phyloP scores from a whole-genome alignment of 2,888 invertebrate genomes.

The Idaea dimidiata region DNA sequence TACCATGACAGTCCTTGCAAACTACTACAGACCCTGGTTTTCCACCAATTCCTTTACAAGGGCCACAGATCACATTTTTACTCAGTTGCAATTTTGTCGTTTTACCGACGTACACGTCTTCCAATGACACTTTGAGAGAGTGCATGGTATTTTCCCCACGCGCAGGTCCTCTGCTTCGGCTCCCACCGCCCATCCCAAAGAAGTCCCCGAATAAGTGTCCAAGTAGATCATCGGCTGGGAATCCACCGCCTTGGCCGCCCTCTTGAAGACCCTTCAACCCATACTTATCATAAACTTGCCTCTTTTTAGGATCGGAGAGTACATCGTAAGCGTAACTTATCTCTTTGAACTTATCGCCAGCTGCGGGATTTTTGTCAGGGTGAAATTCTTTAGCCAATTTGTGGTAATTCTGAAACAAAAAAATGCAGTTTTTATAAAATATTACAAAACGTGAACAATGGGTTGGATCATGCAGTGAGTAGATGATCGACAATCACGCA shows the following conservation, averaged over 20 bases:
- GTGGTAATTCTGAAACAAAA: conserved; percentile 88
- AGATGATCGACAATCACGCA: conserved; percentile 42
- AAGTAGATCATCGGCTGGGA: conserved; percentile 84
- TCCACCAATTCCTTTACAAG: conserved; percentile 89
- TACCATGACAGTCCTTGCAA: conserved; percentile 89
- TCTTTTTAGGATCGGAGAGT: conserved; percentile 92
- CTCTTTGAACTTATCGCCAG: conserved; percentile 97
- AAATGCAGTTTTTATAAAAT: conserved; percentile 24
- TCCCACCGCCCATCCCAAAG: conserved; percentile 81
- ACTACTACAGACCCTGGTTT: conserved; percentile 83
- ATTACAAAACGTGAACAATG: conserved; percentile 38
- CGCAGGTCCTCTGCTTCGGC: conserved; percentile 77
- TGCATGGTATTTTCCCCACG: conserved; percentile 92
- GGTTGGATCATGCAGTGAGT: conserved; percentile 44
- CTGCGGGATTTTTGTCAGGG: conserved; percentile 94
- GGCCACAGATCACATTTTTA: conserved; percentile 89
- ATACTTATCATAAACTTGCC: conserved; percentile 91
- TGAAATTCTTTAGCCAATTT: conserved; percentile 96
- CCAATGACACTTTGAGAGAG: conserved; percentile 91
- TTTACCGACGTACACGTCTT: conserved; percentile 95
- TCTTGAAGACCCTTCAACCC: conserved; percentile 95
- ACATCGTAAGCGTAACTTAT: conserved; percentile 97
- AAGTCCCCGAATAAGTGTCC: conserved; percentile 83
- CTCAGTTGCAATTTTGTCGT: conserved; percentile 90
- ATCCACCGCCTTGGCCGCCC: conserved; percentile 82